These are phyloP conservation scores for Brachycybe producta DNA, from an alignment of 2,888 invertebrate genomes.

Conservation along the genomic window DNA sequence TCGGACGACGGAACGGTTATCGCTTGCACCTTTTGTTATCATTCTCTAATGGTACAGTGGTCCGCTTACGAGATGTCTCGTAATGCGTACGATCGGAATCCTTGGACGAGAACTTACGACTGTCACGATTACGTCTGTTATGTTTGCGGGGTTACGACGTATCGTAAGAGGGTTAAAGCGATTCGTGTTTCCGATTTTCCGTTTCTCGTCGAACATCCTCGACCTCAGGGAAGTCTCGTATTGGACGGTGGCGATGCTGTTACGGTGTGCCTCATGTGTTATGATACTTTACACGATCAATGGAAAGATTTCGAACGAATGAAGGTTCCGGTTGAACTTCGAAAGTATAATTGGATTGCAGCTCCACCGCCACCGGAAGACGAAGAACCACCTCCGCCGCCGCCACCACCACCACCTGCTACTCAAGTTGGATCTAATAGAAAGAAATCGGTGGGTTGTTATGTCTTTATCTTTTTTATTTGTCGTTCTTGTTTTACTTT, in stretches of 20 bases:
- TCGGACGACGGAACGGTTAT: conserved; percentile 77
- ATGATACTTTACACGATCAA: conserved; percentile 79
- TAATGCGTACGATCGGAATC: conserved; percentile 44
- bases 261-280: conserved; percentile 84
- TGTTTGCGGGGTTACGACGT: conserved; percentile 79
- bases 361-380: conserved; percentile 81
- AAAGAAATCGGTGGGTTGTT: no score
- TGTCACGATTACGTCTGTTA: conserved; percentile 86
- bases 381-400: conserved; percentile 64
- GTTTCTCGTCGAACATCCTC: conserved; percentile 66
- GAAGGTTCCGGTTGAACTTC: conserved; percentile 76
- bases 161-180: conserved; percentile 71
- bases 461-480: no score
- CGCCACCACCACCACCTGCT: conserved; percentile 41
- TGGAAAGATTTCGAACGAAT: conserved; percentile 39
- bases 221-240: conserved; percentile 68
- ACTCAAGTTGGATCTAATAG: no score
- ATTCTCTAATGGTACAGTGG: conserved; percentile 73
- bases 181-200: conserved; percentile 81
- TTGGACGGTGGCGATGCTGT: conserved; percentile 81
- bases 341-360: conserved; percentile 88
- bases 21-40: conserved; percentile 90
- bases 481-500: no score
- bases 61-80: conserved; percentile 48
- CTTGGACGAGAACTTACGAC: conserved; percentile 64